A percentile compares a stretch with the other conserved stretches of the same genome.
phyloP scores from a whole-genome alignment of 1,140 invertebrate genomes.

The Scaptomyza pallida region DNA sequence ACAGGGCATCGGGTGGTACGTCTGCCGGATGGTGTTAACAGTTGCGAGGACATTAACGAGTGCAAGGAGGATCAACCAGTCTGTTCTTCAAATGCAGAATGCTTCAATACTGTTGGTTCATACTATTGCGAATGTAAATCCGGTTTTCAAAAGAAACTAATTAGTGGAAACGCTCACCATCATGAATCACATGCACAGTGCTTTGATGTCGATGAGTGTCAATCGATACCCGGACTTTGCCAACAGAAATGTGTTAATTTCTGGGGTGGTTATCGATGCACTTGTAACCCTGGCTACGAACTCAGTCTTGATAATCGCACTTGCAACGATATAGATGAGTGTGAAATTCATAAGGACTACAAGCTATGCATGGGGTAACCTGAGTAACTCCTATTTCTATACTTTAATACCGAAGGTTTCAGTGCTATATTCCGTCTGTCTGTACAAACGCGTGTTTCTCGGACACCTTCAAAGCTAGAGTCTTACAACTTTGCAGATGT shows the following conservation, averaged over 20 bases:
- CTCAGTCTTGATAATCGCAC: slow-evolving; percentile 90
- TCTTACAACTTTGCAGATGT: too few relatives aligned
- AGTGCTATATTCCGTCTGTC: too few relatives aligned
- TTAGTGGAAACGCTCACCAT: background rate
- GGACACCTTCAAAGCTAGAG: too few relatives aligned
- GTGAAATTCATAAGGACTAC: slow-evolving; percentile 88
- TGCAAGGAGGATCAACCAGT: slow-evolving; percentile 86
- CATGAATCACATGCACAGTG: slow-evolving; percentile 83
- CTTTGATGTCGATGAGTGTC: slow-evolving; percentile 89
- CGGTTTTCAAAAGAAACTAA: slow-evolving; percentile 87
- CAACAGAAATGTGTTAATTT: slow-evolving; percentile 93
- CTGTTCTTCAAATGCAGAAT: slow-evolving; percentile 87
- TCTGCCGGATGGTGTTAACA: slow-evolving; percentile 85
- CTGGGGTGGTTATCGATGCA: slow-evolving; percentile 92
- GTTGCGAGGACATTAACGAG: slow-evolving; percentile 95
- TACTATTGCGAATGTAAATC: slow-evolving; percentile 91
- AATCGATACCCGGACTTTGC: slow-evolving; percentile 87
- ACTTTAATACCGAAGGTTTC: too few relatives aligned
- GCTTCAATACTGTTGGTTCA: slow-evolving; percentile 92
- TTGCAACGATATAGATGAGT: slow-evolving; percentile 95
- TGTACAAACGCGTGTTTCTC: too few relatives aligned
- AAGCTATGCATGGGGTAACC: slow-evolving; percentile 91
- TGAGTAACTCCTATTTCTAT: too few relatives aligned
- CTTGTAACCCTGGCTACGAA: slow-evolving; percentile 90
- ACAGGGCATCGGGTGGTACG: slow-evolving; percentile 87